A percentile compares a stretch with the other conserved stretches of the same genome.
These are phyloP conservation scores for Caenorhabditis auriculariae DNA, from an alignment of 2,888 invertebrate species.

Conservation along the genomic window DNA sequence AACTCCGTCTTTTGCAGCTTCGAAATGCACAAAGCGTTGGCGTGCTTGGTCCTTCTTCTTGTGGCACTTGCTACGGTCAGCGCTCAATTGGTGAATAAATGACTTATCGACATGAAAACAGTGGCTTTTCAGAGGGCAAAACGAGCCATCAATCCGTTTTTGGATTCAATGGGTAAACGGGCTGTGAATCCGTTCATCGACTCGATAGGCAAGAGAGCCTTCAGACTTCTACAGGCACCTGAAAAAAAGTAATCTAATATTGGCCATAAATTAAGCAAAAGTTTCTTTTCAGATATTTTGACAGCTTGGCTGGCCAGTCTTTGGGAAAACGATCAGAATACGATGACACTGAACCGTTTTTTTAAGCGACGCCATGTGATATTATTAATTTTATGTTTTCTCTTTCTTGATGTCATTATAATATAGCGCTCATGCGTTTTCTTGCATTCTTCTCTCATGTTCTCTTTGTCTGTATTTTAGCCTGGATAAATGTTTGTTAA, in stretches of 20 bases:
- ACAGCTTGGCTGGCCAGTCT: slow-evolving; percentile 53
- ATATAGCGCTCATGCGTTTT: no score
- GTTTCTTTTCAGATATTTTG: slow-evolving; percentile 45
- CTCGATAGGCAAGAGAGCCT: slow-evolving; percentile 50
- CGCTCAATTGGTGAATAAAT: slow-evolving; percentile 15
- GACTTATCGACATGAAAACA: no score
- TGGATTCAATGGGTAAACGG: slow-evolving; percentile 56
- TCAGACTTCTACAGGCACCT: not conserved
- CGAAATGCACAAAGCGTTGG: slow-evolving; percentile 26
- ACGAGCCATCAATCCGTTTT: slow-evolving; percentile 58
- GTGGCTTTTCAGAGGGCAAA: slow-evolving; percentile 29
- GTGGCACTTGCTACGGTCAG: slow-evolving; percentile 7
- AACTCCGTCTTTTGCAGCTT: slow-evolving; percentile 2
- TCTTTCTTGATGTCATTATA: not conserved
- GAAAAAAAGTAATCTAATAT: slow-evolving; percentile 7
- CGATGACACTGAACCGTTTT: slow-evolving; percentile 16
- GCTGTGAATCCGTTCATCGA: slow-evolving; percentile 58
- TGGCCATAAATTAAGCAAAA: not conserved
- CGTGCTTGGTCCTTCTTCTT: slow-evolving; percentile 27
- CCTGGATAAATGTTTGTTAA: not conserved
- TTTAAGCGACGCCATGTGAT: slow-evolving; percentile 8
- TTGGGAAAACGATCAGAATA: slow-evolving; percentile 42
- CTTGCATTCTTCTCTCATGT: no score
- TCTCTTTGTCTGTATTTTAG: not conserved
- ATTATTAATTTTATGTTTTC: not conserved